Evolutionary conservation across 2,888 invertebrate genomes (phyloP), one percentile per base, ranked within the genome.

Genomic region (Aplocera efformata): DNA sequence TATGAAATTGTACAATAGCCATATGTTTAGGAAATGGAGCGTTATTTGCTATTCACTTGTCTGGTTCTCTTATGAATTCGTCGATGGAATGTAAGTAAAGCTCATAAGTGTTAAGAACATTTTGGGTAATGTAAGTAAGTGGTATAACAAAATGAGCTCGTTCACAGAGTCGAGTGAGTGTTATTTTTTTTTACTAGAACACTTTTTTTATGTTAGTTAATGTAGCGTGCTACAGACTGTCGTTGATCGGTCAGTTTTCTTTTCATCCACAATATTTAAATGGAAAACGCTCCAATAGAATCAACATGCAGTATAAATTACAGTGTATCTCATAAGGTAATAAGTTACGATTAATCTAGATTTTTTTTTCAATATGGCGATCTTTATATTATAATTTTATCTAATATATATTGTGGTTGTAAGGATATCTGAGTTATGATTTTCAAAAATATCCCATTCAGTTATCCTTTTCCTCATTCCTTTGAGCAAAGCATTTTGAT

Each of bases 371-470:
- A 89, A 86, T 89, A 89, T 84, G 89, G 88, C 88, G 80, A 89
- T 88, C 83, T 84, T 89, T 89, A 86, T 88, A 89, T 83, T 89
- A 88, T 88, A 89, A 89, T 89, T 88, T 90, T 89, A 89, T 90
- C 88, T 90, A 90, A 90, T 90, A 90, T 91, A 90, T 91, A 91
- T 91, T 92, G 91, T 91, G 91, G 91, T 90, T 91, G 91, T 90
- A 91, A 91, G 90, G 90, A 90, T 80, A 83, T 72, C 72, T 84
- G 88, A 81, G 86, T 88, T 88, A 79, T 88, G 82, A 88, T 88
- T 88, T 88, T 82, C 85, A 69, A 69, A 62, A 68, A 61, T 63
- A 60, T 81, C 82, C 83, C 72, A 57, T 76, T 77, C 78, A 68
- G 61, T 62, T 56, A 58, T 64, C 76, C 72, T 28, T 6, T 67